Evolutionary conservation across 2,888 invertebrate genomes (phyloP).

Genomic region (Lithophane leautieri): DNA sequence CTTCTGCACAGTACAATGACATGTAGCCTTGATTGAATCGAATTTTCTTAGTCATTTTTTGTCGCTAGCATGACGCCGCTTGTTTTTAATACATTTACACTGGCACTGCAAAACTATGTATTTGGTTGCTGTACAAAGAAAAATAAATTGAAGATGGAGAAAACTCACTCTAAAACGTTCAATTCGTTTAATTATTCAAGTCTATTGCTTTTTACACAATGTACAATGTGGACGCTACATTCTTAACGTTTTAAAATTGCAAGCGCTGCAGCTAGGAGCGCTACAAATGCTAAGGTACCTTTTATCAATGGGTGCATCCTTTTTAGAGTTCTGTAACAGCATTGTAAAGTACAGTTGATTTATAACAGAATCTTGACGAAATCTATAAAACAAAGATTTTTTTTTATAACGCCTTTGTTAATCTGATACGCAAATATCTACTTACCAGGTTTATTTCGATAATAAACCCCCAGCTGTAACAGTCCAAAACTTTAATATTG

Average conservation of each 20-base stretch:
- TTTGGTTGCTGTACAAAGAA: not conserved
- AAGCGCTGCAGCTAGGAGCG: not conserved
- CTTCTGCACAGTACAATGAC: slow-evolving; percentile 11
- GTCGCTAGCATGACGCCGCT: not conserved
- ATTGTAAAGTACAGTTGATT: not conserved
- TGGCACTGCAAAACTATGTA: not conserved
- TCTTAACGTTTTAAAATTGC: slow-evolving; percentile 18
- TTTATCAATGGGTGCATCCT: not conserved
- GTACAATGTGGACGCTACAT: not conserved
- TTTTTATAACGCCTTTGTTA: not conserved
- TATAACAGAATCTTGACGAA: not conserved
- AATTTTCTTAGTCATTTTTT: slow-evolving; percentile 23
- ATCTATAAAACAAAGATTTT: not conserved
- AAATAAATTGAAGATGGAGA: not conserved
- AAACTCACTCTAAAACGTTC: not conserved
- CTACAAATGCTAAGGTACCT: not conserved
- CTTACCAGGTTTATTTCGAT: not conserved
- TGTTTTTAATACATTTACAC: slow-evolving; percentile 25
- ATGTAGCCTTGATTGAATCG: slow-evolving; percentile 39
- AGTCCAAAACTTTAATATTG: not conserved
- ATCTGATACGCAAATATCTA: too few relatives aligned
- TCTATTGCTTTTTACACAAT: slow-evolving; percentile 5
- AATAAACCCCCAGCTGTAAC: too few relatives aligned
- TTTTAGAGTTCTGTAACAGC: not conserved
- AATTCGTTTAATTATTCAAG: slow-evolving; percentile 29